Evolutionary conservation across 2,797 vertebrate genomes (phyloP), one percentile per base, ranked within the genome.

Genomic region (Leuciscus waleckii): DNA sequence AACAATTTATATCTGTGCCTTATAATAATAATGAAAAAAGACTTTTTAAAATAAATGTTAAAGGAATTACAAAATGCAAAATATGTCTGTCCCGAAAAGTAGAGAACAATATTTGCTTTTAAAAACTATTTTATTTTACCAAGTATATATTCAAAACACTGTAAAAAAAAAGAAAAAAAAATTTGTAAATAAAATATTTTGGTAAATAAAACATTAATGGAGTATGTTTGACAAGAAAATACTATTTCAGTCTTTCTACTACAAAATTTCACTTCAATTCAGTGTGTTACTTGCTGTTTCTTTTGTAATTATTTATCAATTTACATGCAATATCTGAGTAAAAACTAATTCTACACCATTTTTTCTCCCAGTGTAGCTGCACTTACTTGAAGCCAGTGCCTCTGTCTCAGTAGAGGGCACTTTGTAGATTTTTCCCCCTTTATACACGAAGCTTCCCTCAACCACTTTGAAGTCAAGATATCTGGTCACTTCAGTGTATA

Each of bases 381-480:
- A 91, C 97, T 96, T 93, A 98, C 97, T 98, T 88, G 97, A 97
- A 90, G 96, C 96, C 58, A 98, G 91, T 0, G 97, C 97, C 91
- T 98, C 97, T 0, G 97, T 97, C 92, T 98, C 97, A 0, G 97
- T 98, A 6, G 97, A 98, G 0, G 97, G 97, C 83, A 98, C 97
- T 92, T 98, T 98, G 94, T 97, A 97, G 93, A 98, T 97, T 91
- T 97, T 98, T 69, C 96, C 97, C 49, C 95, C 97, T 89, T 98
- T 98, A 91, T 98, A 98, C 43, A 98, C 97, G 54, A 97, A 98
- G 91, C 97, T 98, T 88, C 97, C 97, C 85, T 98, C 97, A 75
- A 98, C 96, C 39, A 98, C 97, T 91, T 98, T 98, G 88, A 98
- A 98, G 90, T 98, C 97, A 89, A 98, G 92, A 90, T 98, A 98